Evolutionary conservation across 2,888 invertebrate genomes (phyloP).

Genomic region (Aleiodes leptofemur): DNA sequence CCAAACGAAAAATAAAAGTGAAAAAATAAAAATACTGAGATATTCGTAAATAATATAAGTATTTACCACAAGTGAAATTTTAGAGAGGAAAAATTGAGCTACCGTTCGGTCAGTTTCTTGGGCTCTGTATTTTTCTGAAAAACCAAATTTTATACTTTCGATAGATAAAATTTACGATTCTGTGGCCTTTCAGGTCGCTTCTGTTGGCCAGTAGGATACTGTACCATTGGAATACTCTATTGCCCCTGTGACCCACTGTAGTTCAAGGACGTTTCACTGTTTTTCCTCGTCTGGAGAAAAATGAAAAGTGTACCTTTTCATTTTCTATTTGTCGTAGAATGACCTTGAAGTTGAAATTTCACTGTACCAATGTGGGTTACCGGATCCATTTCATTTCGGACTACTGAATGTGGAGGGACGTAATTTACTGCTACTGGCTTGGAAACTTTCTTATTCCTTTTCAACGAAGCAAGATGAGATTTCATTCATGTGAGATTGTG

Average conservation of each 20-base stretch:
- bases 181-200: slow-evolving; percentile 28
- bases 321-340: slow-evolving; percentile 2
- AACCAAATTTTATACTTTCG: slow-evolving; percentile 36
- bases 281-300: slow-evolving; percentile 9
- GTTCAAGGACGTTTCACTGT: slow-evolving; percentile 15
- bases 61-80: slow-evolving; percentile 7
- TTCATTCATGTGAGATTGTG: not conserved
- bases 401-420: slow-evolving; percentile 31
- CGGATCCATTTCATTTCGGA: slow-evolving; percentile 43
- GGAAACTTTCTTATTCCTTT: slow-evolving; percentile 7
- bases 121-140: slow-evolving; percentile 9
- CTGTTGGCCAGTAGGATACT: not conserved
- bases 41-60: not conserved
- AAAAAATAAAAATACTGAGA: not conserved
- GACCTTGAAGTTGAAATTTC: slow-evolving; percentile 50
- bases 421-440: slow-evolving; percentile 30
- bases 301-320: slow-evolving; percentile 13
- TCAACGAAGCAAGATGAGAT: too few relatives aligned
- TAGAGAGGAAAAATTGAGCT: slow-evolving; percentile 23
- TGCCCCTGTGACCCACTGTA: slow-evolving; percentile 41
- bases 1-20: not conserved
- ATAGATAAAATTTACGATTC: slow-evolving; percentile 38
- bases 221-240: slow-evolving; percentile 12
- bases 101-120: slow-evolving; percentile 30
- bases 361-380: slow-evolving; percentile 55